A percentile compares a stretch with the other conserved stretches of the same genome.
Conservation (phyloP, 2,888 invertebrate genomes). For the Biston betularia region DNA sequence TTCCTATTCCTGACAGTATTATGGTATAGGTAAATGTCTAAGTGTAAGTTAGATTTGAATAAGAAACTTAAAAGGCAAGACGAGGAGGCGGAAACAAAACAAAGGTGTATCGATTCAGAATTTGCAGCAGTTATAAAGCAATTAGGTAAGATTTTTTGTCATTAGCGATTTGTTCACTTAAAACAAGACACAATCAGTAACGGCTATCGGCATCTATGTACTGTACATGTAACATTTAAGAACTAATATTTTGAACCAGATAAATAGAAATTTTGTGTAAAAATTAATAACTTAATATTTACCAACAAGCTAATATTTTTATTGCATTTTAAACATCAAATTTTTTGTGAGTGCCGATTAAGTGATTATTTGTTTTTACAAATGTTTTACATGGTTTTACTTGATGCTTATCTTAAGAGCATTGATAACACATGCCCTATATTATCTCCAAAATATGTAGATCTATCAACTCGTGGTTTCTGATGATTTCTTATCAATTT, state of each 20-base stretch:
- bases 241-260: not conserved
- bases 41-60: slow-evolving; percentile 31
- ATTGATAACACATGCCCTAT: slow-evolving; percentile 1
- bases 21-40: slow-evolving; percentile 14
- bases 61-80: slow-evolving; percentile 54
- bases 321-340: no score
- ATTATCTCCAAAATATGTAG: slow-evolving; percentile 6
- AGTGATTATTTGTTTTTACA: no score
- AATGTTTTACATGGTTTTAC: not conserved
- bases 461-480: slow-evolving; percentile 12
- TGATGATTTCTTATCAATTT: slow-evolving; percentile 23
- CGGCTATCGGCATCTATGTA: no score
- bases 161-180: not conserved
- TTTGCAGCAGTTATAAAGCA: slow-evolving; percentile 61
- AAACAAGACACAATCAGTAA: not conserved
- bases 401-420: no score
- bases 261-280: not conserved
- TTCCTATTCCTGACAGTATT: slow-evolving; percentile 19
- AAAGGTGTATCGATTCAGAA: slow-evolving; percentile 77
- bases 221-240: not conserved
- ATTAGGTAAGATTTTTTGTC: slow-evolving; percentile 47
- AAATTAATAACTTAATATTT: not conserved
- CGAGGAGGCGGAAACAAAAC: slow-evolving; percentile 68
- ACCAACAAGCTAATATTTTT: no score
- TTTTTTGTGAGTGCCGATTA: no score